Conservation (phyloP, 1,140 invertebrate species). For the Brachionus paranguensis region DNA sequence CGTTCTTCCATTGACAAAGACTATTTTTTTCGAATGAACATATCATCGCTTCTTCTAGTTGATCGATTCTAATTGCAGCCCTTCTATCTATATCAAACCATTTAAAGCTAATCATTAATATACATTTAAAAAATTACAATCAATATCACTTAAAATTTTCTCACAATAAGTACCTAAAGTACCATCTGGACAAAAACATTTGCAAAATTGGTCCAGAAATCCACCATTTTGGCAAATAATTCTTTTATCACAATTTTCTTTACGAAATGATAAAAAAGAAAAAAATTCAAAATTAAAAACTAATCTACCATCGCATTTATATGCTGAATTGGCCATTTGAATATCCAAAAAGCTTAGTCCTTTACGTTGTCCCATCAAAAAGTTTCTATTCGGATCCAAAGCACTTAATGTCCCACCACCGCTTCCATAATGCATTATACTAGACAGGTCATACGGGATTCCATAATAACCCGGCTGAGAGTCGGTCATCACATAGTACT, state of each 20-base stretch:
- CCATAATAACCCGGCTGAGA: constrained; percentile 40
- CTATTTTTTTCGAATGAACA: neutral
- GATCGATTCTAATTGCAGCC: neutral
- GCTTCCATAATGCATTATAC: constrained; percentile 44
- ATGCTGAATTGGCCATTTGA: constrained; percentile 45
- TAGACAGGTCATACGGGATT: constrained; percentile 43
- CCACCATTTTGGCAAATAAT: constrained; percentile 11
- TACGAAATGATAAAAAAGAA: too few relatives aligned
- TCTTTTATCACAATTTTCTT: neutral
- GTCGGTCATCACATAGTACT: constrained; percentile 11
- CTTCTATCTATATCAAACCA: neutral
- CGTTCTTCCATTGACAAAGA: neutral
- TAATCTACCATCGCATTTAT: constrained; percentile 42
- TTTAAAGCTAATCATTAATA: neutral
- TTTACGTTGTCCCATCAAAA: constrained; percentile 43
- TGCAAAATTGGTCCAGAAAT: constrained; percentile 12
- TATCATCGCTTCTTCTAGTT: neutral
- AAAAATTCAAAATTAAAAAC: neutral
- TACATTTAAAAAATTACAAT: neutral
- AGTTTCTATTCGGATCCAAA: constrained; percentile 41
- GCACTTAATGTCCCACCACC: constrained; percentile 43
- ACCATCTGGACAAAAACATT: constrained; percentile 36
- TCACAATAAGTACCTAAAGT: neutral
- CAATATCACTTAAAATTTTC: neutral
- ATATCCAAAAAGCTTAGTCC: constrained; percentile 44